A percentile compares a stretch with the other conserved stretches of the same genome.
phyloP scores from a whole-genome alignment of 2,888 invertebrate genomes.

The Agrochola lychnidis region DNA sequence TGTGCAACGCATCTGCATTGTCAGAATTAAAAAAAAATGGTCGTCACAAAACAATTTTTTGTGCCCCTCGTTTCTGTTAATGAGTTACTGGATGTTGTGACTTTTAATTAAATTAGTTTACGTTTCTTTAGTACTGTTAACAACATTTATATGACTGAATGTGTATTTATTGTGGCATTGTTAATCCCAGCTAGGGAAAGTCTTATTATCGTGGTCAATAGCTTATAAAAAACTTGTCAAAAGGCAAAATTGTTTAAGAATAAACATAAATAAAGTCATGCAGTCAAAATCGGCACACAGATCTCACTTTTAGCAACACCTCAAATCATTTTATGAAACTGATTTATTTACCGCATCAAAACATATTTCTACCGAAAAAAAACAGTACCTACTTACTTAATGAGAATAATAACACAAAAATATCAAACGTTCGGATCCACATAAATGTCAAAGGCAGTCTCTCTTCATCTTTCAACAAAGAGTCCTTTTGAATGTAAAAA shows the following conservation, averaged over 20 bases:
- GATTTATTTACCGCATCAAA: conserved; percentile 14
- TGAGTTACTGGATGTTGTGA: not conserved
- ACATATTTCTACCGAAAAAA: conserved; percentile 5
- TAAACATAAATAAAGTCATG: no score
- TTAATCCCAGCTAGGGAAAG: not conserved
- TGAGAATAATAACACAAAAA: conserved; percentile 59
- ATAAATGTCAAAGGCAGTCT: conserved; percentile 69
- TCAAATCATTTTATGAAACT: not conserved
- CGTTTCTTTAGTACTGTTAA: not conserved
- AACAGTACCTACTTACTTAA: conserved; percentile 34
- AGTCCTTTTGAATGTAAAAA: conserved; percentile 61
- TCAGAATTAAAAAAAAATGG: conserved; percentile 34
- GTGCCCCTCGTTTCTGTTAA: not conserved
- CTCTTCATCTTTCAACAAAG: conserved; percentile 64
- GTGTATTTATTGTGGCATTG: not conserved
- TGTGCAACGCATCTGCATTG: conserved; percentile 14
- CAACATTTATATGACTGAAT: not conserved
- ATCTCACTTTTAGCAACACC: not conserved
- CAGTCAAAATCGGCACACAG: not conserved
- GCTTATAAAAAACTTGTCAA: not conserved
- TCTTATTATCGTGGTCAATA: not conserved
- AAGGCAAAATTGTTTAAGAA: not conserved
- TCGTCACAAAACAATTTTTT: conserved; percentile 11
- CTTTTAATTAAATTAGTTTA: conserved; percentile 20
- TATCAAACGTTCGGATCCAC: conserved; percentile 63